A percentile compares a stretch with the other conserved stretches of the same genome.
phyloP scores from a whole-genome alignment of 2,797 vertebrate species.

The Setipinna tenuifilis region DNA sequence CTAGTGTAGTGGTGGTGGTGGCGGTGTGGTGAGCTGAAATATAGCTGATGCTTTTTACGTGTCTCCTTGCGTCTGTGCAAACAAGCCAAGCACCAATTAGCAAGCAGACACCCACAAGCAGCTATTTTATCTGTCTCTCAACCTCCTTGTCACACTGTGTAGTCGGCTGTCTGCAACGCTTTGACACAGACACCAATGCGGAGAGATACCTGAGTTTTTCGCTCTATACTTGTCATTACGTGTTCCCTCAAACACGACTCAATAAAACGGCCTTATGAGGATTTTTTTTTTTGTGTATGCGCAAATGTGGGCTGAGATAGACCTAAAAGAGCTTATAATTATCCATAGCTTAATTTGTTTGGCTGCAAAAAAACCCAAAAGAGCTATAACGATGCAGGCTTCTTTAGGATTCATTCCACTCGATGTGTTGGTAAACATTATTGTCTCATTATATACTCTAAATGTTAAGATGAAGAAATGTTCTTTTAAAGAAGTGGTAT shows the following conservation, averaged over 20 bases:
- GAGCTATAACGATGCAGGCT: neutral
- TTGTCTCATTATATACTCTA: neutral
- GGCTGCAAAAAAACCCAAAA: too few species aligned
- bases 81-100: conserved; percentile 26
- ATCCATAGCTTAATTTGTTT: too few species aligned
- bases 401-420: neutral
- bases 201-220: neutral
- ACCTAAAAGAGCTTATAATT: neutral
- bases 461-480: neutral
- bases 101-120: conserved; percentile 18
- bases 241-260: neutral
- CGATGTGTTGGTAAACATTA: neutral
- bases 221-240: neutral
- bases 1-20: neutral
- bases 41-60: neutral
- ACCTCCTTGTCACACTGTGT: neutral
- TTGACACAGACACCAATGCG: neutral
- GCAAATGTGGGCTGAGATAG: neutral
- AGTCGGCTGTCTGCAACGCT: neutral
- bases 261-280: neutral
- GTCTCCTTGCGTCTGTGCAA: neutral
- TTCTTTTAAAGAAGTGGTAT: neutral
- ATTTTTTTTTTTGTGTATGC: neutral
- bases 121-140: conserved; percentile 22
- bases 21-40: neutral